Evolutionary conservation across 2,888 invertebrate species (phyloP).

Genomic region (Drosophila flavopinicola): DNA sequence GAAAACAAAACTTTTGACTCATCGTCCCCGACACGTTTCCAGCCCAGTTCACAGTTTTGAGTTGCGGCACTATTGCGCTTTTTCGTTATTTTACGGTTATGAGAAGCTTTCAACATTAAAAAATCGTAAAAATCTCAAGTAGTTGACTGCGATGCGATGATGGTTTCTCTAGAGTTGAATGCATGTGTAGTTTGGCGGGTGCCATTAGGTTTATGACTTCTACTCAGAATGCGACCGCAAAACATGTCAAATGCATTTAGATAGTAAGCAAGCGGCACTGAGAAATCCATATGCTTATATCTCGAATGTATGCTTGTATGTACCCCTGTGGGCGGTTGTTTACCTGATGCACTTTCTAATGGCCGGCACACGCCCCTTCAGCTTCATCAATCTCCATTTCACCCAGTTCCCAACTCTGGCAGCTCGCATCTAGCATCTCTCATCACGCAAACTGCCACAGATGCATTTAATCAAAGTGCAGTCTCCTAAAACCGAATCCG

Average conservation of each 20-base stretch:
- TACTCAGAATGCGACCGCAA: constrained; percentile 52
- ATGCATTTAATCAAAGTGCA: constrained; percentile 61
- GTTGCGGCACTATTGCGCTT: constrained; percentile 7
- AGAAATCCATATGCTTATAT: constrained; percentile 6
- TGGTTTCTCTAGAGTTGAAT: constrained; percentile 6
- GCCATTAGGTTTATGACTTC: constrained; percentile 71
- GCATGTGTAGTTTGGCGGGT: constrained; percentile 40
- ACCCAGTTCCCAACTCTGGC: neutral
- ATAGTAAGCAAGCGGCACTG: constrained; percentile 39
- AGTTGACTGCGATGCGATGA: constrained; percentile 39
- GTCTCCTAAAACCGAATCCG: constrained; percentile 12
- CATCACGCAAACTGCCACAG: constrained; percentile 57
- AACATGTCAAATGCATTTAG: constrained; percentile 78
- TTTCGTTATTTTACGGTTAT: constrained; percentile 67
- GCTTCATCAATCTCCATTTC: constrained; percentile 56
- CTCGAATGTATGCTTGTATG: constrained; percentile 3
- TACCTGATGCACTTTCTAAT: constrained; percentile 66
- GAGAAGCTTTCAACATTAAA: constrained; percentile 71
- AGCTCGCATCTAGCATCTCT: constrained; percentile 24
- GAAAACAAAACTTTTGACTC: constrained; percentile 54
- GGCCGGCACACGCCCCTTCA: constrained; percentile 40
- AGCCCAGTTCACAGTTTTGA: constrained; percentile 16
- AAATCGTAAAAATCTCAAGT: constrained; percentile 57
- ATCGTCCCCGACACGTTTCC: constrained; percentile 32
- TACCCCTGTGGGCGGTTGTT: constrained; percentile 64